Evolutionary conservation across 2,797 vertebrate genomes (phyloP), one percentile per base, ranked within the genome.

Genomic region (Acropternis orthonyx): DNA sequence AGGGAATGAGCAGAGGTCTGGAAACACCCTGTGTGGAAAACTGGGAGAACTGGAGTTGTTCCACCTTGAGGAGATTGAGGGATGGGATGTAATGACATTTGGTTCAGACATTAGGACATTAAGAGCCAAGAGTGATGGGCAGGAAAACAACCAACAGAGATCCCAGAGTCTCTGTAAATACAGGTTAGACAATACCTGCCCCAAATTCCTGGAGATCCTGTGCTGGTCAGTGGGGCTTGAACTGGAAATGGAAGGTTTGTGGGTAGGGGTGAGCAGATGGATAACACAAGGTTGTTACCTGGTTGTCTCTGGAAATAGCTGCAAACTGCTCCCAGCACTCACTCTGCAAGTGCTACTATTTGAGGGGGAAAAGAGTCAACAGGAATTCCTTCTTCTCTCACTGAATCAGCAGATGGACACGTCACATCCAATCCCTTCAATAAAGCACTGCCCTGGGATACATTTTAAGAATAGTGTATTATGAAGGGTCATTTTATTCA

Each of bases 361-460:
- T 13, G 78, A n/a, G 44, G 39, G 36, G 32, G 30, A 14, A 68
- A 59, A 22, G 17, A 11, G 8, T 39, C 55, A 3, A 0, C 9
- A 23, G 83, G 13, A 82, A 88, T 63, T 34, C 74, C 46, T 54
- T 10, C 66, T 26, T 10, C 66, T 26, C 32, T 46, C 26, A 3
- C 4, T 39, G 61, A 56, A 36, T 28, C 17, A 65, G 28, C 39
- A 23, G 9, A 28, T 46, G 30, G 52, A 41, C 76, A 30, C 46
- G 22, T 12, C 80, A 4, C 52, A 15, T 2, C 37, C 84, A 59
- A 6, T 2, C 59, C 62, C 88, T 46, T 10, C 76, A 8, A 19
- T 2, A 11, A 39, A 9, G 0, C 0, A 2, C 71, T 69, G 69
- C 51, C 58, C 46, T 0, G 7, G 3, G 8, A 44, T 5, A 4